Base-by-base conservation (phyloP, 2,888 invertebrate genomes). In the Drosophila neotestacea region DNA sequence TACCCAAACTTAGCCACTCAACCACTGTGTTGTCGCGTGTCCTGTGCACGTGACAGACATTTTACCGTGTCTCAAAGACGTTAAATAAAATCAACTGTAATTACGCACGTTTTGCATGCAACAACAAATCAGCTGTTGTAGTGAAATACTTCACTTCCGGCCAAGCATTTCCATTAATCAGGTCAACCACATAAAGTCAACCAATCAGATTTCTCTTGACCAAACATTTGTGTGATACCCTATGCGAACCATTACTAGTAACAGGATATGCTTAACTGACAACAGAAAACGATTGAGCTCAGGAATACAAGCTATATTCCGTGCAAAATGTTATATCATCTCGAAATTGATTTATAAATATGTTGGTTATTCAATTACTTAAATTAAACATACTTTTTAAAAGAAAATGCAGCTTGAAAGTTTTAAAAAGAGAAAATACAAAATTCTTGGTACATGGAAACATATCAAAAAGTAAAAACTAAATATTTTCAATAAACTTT, bases 101-200 rank as follows among this genome's bases (percentile, higher is more conserved):
- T 71, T 68, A 67, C 38, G 44, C 38, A 50, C 65, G 46, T 79
- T 88, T 88, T 72, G 77, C 83, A 79, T 79, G 76, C 62, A 70
- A 58, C 69, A 34, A 61, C 55, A 70, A 81, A 68, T 78, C 85
- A 78, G 79, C 70, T 79, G 63, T 60, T 69, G 16, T 11, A 38
- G 46, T 41, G 47, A 81, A 64, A 51, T 28, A 42, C 38, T 38
- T 34, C 36, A 30, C 58, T 59, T 59, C 38, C 46, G 30, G 32
- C 46, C 30, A 32, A 36, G 36, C 73, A 48, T 51, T 32, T 11
- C 32, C 38, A 7, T 27, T 58, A 75, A 78, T 61, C 81, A 77
- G 78, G 78, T 81, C 81, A 66, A 28, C n/a, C 61, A 32, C 72
- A 66, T 47, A 47, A 66, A 54, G 16, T 28, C 58, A 30, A 41